phyloP scores from a whole-genome alignment of 2,113 vertebrate species.

The Ageneiosus marmoratus region DNA sequence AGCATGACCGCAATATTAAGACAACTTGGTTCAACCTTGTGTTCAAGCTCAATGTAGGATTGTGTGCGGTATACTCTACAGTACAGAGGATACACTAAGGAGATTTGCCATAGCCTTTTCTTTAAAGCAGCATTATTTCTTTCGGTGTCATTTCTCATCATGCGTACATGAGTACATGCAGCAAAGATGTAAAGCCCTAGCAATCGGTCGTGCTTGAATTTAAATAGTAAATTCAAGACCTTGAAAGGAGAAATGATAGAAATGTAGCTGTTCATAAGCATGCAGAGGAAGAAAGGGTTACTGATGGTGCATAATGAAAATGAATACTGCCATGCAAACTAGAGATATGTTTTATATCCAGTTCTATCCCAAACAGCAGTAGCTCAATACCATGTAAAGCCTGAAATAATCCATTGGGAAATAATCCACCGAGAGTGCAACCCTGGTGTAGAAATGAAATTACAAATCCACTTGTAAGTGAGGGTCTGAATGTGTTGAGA shows the following conservation, averaged over 20 bases:
- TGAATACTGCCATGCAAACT: conserved; percentile 67
- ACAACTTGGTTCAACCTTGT: conserved; percentile 37
- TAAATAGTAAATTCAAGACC: conserved; percentile 64
- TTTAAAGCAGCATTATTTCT: conserved; percentile 6
- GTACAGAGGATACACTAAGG: conserved; percentile 66
- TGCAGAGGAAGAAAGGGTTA: conserved; percentile 56
- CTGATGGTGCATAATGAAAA: conserved; percentile 70
- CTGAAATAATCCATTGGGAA: conserved; percentile 76
- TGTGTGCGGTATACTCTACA: too few relatives aligned
- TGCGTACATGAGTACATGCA: conserved; percentile 32
- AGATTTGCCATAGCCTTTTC: conserved; percentile 50
- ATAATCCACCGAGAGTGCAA: conserved; percentile 77
- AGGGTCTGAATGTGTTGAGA: conserved; percentile 56
- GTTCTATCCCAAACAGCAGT: conserved; percentile 69
- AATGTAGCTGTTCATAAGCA: conserved; percentile 68
- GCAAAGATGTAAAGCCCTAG: conserved; percentile 1
- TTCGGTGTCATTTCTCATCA: not conserved
- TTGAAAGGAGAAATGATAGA: conserved; percentile 67
- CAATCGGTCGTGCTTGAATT: conserved; percentile 46
- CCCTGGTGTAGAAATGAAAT: conserved; percentile 77
- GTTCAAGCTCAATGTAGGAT: too few relatives aligned
- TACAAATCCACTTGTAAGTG: conserved; percentile 74
- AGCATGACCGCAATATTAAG: conserved; percentile 56
- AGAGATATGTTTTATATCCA: conserved; percentile 75
- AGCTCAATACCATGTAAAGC: conserved; percentile 69